These are phyloP conservation scores for Puma concolor DNA, from an alignment of 2,113 vertebrate genomes.

Conservation along the genomic window DNA sequence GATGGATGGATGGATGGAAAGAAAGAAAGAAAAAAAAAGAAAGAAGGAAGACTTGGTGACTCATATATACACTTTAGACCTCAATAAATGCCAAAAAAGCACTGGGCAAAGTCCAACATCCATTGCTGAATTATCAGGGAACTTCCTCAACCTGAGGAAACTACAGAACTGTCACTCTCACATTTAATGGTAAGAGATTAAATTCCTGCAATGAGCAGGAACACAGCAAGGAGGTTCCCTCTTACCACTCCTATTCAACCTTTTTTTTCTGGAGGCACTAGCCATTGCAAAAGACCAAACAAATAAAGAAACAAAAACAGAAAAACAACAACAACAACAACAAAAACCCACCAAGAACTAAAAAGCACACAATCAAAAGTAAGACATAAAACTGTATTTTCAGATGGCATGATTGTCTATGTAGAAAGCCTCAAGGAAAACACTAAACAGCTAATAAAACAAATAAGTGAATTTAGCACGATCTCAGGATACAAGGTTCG, in stretches of 20 bases:
- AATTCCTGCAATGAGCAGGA: not conserved
- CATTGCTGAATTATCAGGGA: not conserved
- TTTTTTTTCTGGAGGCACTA: not conserved
- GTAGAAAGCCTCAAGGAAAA: not conserved
- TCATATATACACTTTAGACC: not conserved
- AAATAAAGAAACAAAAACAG: not conserved
- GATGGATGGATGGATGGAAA: no score
- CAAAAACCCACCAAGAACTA: not conserved
- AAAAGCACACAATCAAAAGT: not conserved
- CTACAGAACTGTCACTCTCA: not conserved
- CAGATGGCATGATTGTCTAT: not conserved
- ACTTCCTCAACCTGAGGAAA: not conserved
- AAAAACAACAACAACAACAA: no score
- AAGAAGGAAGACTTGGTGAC: not conserved
- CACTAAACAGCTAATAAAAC: not conserved
- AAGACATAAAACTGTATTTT: not conserved
- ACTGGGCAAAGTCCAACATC: not conserved
- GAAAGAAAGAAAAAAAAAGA: no score
- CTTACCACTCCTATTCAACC: not conserved
- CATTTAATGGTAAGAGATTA: not conserved
- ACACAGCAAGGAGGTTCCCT: not conserved
- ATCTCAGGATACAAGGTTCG: not conserved
- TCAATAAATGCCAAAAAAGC: not conserved
- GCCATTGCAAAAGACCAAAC: not conserved
- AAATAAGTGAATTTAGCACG: not conserved